These are phyloP conservation scores for Perodicticus potto DNA, from an alignment of 2,797 vertebrate species.

Conservation along the genomic window DNA sequence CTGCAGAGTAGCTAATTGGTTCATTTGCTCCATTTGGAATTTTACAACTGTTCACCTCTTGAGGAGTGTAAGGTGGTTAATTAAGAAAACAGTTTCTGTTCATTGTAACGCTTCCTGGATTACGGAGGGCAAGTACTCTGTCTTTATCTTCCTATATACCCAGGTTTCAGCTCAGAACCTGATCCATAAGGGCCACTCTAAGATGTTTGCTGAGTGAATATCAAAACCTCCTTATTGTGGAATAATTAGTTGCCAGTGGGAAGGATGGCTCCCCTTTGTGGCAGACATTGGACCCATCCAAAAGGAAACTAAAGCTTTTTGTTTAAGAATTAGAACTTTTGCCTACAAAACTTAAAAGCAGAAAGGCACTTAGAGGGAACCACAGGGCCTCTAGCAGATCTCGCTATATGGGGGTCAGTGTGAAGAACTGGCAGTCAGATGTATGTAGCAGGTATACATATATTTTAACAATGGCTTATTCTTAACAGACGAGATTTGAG, in stretches of 20 bases:
- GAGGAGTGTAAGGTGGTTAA: not conserved
- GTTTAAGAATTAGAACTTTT: not conserved
- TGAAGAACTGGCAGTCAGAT: not conserved
- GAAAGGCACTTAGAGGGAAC: not conserved
- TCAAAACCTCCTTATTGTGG: not conserved
- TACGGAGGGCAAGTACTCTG: not conserved
- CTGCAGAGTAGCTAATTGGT: not conserved
- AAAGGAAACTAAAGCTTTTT: slow-evolving; percentile 12
- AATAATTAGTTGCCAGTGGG: not conserved
- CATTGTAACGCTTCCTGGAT: not conserved
- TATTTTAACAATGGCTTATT: slow-evolving; percentile 43
- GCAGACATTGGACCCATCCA: not conserved
- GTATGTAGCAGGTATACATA: not conserved
- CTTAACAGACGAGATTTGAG: slow-evolving; percentile 4
- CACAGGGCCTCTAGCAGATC: not conserved
- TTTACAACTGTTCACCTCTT: slow-evolving; percentile 14
- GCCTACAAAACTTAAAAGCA: slow-evolving; percentile 5
- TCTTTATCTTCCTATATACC: not conserved
- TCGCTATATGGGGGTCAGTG: not conserved
- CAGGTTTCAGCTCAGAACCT: not conserved
- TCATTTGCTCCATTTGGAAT: not conserved
- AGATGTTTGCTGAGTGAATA: not conserved
- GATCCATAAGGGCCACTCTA: not conserved
- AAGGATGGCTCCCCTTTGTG: not conserved
- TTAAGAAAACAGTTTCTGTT: slow-evolving; percentile 37